Conservation (phyloP, 1,140 invertebrate species). For the Drosophila prosaltans region DNA sequence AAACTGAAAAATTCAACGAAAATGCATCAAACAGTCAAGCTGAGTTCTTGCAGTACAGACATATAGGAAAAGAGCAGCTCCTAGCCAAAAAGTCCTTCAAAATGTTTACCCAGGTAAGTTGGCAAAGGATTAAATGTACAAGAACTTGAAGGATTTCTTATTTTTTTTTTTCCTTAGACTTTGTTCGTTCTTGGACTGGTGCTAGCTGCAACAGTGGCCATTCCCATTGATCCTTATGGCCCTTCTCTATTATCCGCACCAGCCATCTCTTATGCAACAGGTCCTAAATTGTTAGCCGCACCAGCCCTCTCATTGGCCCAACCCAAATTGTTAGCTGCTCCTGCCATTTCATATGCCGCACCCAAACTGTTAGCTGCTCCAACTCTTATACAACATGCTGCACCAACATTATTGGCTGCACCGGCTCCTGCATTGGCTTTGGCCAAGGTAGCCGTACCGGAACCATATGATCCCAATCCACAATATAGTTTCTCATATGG, state of each 20-base stretch:
- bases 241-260: slow-evolving; percentile 44
- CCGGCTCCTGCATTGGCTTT: slow-evolving; percentile 79
- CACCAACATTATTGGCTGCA: slow-evolving; percentile 64
- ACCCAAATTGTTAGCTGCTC: not conserved
- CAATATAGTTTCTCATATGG: slow-evolving; percentile 89
- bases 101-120: slow-evolving; percentile 67
- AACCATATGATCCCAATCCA: slow-evolving; percentile 88
- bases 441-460: slow-evolving; percentile 82
- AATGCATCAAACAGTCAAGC: slow-evolving; percentile 79
- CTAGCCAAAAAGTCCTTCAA: slow-evolving; percentile 34
- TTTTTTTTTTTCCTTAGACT: slow-evolving; percentile 41
- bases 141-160: not conserved
- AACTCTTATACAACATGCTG: slow-evolving; percentile 25
- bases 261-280: slow-evolving; percentile 46
- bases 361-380: slow-evolving; percentile 14
- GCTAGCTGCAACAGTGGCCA: slow-evolving; percentile 54
- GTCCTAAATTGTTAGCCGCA: not conserved
- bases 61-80: slow-evolving; percentile 18
- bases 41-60: slow-evolving; percentile 77
- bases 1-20: slow-evolving; percentile 65
- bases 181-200: slow-evolving; percentile 61
- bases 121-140: slow-evolving; percentile 13
- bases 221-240: slow-evolving; percentile 67
- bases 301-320: not conserved
- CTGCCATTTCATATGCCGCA: slow-evolving; percentile 4